Evolutionary conservation across 2,113 vertebrate genomes (phyloP).

Genomic region (Pogonocichla stellata): DNA sequence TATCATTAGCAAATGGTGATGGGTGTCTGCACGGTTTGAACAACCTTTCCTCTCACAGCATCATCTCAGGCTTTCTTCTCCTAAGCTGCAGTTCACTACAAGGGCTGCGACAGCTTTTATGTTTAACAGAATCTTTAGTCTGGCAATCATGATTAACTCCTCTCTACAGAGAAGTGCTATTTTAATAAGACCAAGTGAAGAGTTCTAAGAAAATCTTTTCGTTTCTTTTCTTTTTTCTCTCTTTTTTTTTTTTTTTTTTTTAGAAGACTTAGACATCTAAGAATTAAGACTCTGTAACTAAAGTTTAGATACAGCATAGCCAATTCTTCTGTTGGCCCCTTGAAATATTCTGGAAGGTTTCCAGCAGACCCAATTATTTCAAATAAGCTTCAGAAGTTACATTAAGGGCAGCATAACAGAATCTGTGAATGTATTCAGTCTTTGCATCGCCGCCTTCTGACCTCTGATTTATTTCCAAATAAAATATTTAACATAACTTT

Average conservation of each 20-base stretch:
- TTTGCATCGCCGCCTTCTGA: constrained; percentile 12
- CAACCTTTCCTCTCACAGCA: constrained; percentile 46
- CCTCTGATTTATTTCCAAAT: constrained; percentile 56
- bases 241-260: neutral
- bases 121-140: constrained; percentile 71
- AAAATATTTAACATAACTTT: constrained; percentile 25
- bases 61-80: constrained; percentile 43
- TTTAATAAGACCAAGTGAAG: constrained; percentile 65
- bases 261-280: constrained; percentile 37
- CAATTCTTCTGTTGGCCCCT: constrained; percentile 50
- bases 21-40: constrained; percentile 25
- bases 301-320: constrained; percentile 43
- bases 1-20: constrained; percentile 48
- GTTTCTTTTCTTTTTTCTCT: neutral
- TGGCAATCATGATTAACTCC: constrained; percentile 67
- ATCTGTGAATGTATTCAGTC: constrained; percentile 40
- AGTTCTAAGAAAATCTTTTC: constrained; percentile 55
- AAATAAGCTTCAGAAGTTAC: constrained; percentile 67
- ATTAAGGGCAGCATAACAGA: constrained; percentile 40
- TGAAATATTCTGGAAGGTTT: constrained; percentile 65
- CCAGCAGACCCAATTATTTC: constrained; percentile 66
- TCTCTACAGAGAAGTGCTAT: constrained; percentile 61
- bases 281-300: constrained; percentile 65
- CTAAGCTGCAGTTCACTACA: constrained; percentile 56
- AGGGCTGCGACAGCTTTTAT: constrained; percentile 63